Evolutionary conservation across 2,797 vertebrate species (phyloP), one percentile per base, ranked within the genome.

Genomic region (Ibycter americanus): DNA sequence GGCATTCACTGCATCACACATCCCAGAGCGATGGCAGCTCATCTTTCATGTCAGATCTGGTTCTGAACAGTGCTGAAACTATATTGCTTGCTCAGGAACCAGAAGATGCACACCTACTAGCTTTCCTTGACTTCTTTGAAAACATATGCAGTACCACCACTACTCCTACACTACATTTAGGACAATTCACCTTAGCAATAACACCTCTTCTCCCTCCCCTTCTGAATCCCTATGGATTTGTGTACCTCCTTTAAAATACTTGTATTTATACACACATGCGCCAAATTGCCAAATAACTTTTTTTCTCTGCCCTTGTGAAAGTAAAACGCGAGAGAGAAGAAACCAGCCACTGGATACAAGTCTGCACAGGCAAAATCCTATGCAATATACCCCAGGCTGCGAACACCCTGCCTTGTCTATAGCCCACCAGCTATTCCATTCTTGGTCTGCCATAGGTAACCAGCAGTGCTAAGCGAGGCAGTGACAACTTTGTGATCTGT

Each of bases 251-350:
- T 66, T 55, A 52, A 94, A 87, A 38, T 11, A 73, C 0, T 3
- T 2, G 0, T 31, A 49, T 70, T 83, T 73, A 58, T 21, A 77
- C 3, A 16, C 4, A 12, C 3, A n/a, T 6, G 8, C 2, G 3
- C 21, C 32, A 55, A 84, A 88, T 9, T 80, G 31, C 22, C 66
- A 76, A 73, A 65, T 15, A 72, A 67, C 4, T 3, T n/a, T 5
- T 26, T 34, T 9, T 1, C 0, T 5, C 1, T 7, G 0, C 2
- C 2, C 22, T 66, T 20, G 22, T 46, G 11, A 46, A 92, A 84
- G 36, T 18, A 44, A 84, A 84, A 59, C 3, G 2, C 29, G 27
- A 90, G 25, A 67, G 58, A 66, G 49, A 68, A 76, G 47, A 52
- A 93, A 51, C 8, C 3, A 6, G 62, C 9, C 32, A 36, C 25